Percentiles rank a stretch among this genome's conserved stretches.
Conservation (phyloP, 2,113 vertebrate genomes). For the Dasyprocta punctata region DNA sequence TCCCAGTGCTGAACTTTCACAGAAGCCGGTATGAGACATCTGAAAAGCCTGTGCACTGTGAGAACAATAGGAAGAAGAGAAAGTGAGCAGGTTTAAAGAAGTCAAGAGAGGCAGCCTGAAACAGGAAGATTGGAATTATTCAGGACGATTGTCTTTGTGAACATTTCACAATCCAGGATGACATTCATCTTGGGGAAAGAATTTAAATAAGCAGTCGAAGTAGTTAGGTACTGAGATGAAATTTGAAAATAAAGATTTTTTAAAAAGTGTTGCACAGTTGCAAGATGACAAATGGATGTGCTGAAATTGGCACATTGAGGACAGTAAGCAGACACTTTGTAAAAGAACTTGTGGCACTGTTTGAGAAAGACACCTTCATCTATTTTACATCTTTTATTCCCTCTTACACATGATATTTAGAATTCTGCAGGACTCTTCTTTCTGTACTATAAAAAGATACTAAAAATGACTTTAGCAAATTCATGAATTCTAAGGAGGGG, state of each 20-base stretch:
- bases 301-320: constrained; percentile 76
- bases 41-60: constrained; percentile 27
- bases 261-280: constrained; percentile 71
- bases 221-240: constrained; percentile 59
- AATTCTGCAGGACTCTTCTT: constrained; percentile 64
- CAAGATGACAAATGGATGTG: constrained; percentile 68
- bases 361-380: constrained; percentile 65
- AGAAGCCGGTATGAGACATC: constrained; percentile 23
- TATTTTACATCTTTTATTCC: constrained; percentile 77
- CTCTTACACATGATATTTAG: constrained; percentile 58
- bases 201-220: constrained; percentile 59
- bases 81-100: constrained; percentile 48
- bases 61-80: constrained; percentile 7
- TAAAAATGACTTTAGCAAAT: constrained; percentile 71
- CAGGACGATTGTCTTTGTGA: neutral
- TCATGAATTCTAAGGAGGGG: constrained; percentile 52
- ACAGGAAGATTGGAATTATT: neutral
- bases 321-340: constrained; percentile 69
- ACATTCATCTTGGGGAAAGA: constrained; percentile 48
- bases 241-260: constrained; percentile 60
- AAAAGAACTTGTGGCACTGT: constrained; percentile 68
- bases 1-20: constrained; percentile 41
- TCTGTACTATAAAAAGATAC: constrained; percentile 42
- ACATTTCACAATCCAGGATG: neutral
- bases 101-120: constrained; percentile 7